Percentiles rank a stretch among this genome's conserved stretches.
Evolutionary conservation across 2,113 vertebrate genomes (phyloP).

Genomic region (Pyrgilauda ruficollis): DNA sequence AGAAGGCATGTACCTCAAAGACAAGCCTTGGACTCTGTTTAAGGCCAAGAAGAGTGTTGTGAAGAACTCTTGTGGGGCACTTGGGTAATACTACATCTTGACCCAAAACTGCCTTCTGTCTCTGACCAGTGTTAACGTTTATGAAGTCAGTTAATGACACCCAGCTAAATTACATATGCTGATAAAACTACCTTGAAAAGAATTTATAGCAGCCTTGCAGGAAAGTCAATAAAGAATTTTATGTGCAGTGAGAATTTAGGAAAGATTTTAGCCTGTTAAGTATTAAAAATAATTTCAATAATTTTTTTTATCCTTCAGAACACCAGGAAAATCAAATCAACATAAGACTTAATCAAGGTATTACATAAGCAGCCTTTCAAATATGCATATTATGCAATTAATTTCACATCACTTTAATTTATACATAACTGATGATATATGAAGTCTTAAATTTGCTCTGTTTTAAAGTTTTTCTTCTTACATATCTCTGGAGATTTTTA

Average conservation of each 20-base stretch:
- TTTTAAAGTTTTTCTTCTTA: background rate
- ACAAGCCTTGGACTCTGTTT: background rate
- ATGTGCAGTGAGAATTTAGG: background rate
- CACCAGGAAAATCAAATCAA: background rate
- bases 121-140: background rate
- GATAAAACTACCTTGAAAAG: background rate
- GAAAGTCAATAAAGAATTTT: background rate
- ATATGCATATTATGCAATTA: background rate
- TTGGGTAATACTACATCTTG: background rate
- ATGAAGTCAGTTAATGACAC: background rate
- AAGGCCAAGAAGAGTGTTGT: background rate
- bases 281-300: background rate
- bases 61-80: fast-evolving
- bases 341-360: background rate
- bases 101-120: background rate
- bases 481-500: background rate
- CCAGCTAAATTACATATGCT: background rate
- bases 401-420: background rate
- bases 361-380: background rate
- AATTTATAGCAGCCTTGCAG: background rate
- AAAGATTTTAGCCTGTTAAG: background rate
- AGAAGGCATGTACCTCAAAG: background rate
- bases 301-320: background rate
- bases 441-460: background rate
- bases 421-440: background rate